Conservation (phyloP, 2,113 vertebrate species). For the Leptodactylus fuscus region DNA sequence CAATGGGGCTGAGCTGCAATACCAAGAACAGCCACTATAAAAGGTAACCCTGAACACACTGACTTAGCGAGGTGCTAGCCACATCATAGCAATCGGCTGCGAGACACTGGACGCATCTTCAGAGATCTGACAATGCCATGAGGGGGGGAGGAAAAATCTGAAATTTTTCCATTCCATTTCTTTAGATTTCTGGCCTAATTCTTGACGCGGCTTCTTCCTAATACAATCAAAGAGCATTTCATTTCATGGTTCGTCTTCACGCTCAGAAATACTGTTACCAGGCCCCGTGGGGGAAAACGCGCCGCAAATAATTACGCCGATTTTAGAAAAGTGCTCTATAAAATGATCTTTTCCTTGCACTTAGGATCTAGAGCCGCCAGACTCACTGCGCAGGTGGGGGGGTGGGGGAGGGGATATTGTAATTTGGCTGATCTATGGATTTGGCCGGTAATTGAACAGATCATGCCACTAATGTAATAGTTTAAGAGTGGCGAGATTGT, state of each 20-base stretch:
- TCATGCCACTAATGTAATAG: constrained; percentile 38
- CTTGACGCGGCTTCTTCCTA: neutral
- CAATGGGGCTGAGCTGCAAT: no score
- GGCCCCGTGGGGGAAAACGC: neutral
- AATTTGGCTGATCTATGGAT: constrained; percentile 42
- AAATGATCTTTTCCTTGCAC: constrained; percentile 8
- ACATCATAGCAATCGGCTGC: no score
- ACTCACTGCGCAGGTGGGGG: neutral
- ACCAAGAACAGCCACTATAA: no score
- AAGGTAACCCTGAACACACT: no score
- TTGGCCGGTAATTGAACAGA: constrained; percentile 44
- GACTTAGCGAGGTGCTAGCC: neutral
- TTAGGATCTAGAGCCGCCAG: neutral
- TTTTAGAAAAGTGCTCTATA: neutral
- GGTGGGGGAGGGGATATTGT: neutral
- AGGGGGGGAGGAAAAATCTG: neutral
- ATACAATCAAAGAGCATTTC: constrained; percentile 21
- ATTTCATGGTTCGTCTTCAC: constrained; percentile 9
- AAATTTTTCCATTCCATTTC: neutral
- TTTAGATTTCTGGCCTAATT: neutral
- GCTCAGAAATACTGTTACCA: neutral
- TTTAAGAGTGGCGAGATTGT: constrained; percentile 23
- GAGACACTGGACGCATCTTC: no score
- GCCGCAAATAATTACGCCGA: constrained; percentile 4
- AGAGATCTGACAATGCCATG: no score